Conservation (phyloP, 1,140 invertebrate genomes). For the Drosophila pectinifera region DNA sequence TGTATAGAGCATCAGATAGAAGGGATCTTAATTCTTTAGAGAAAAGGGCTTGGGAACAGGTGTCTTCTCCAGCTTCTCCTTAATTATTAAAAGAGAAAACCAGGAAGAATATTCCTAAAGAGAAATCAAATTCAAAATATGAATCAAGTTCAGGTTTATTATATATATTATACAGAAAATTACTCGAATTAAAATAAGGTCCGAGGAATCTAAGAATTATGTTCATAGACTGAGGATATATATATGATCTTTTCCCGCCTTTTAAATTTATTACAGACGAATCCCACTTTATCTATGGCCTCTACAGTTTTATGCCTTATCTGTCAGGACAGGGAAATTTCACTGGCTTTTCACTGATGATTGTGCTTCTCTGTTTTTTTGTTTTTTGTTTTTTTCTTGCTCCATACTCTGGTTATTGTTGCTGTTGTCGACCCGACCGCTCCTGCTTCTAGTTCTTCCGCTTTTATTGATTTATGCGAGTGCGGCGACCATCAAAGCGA, state of each 20-base stretch:
- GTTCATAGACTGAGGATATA: no score
- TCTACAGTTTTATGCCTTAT: constrained; percentile 15
- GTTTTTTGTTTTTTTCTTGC: neutral
- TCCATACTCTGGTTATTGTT: neutral
- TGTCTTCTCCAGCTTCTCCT: neutral
- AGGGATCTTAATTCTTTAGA: neutral
- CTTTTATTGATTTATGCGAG: constrained; percentile 77
- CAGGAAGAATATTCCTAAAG: neutral
- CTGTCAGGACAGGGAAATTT: constrained; percentile 16
- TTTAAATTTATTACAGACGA: constrained; percentile 7
- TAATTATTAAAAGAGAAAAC: neutral
- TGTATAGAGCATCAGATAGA: constrained; percentile 15
- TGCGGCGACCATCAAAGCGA: constrained; percentile 62
- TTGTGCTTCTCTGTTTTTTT: neutral
- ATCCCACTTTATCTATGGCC: constrained; percentile 7
- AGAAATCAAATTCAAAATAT: no score
- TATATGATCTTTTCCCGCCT: neutral
- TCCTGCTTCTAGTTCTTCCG: constrained; percentile 33
- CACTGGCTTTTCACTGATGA: neutral
- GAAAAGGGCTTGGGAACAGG: neutral
- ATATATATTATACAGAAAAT: no score
- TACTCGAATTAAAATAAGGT: no score
- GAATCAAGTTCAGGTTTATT: no score
- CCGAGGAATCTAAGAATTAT: no score
- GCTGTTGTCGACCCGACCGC: constrained; percentile 15